A percentile compares a stretch with the other conserved stretches of the same genome.
Conservation (phyloP, 1,140 invertebrate species). For the Dreissena polymorpha region DNA sequence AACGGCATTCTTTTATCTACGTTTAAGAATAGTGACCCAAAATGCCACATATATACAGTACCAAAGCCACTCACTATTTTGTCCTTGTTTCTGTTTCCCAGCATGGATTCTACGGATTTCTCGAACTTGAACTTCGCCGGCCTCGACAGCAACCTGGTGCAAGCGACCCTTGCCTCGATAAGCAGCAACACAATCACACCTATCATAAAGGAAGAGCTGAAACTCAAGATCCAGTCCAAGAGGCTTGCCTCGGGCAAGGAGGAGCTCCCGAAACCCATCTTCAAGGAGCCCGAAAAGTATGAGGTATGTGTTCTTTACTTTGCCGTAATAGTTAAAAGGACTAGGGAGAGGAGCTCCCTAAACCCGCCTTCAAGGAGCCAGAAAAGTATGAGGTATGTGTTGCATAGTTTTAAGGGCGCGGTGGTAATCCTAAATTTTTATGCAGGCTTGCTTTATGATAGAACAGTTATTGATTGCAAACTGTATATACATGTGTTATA, state of each 20-base stretch:
- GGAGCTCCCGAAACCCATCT: slow-evolving; percentile 64
- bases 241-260: slow-evolving; percentile 81
- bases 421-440: too few species aligned
- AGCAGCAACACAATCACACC: slow-evolving; percentile 88
- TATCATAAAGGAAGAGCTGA: slow-evolving; percentile 94
- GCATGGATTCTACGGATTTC: too few species aligned
- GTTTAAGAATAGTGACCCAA: too few species aligned
- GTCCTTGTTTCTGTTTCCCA: too few species aligned
- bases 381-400: slow-evolving; percentile 33
- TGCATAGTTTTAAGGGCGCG: neutral
- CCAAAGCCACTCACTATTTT: too few species aligned
- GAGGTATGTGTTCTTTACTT: slow-evolving; percentile 6
- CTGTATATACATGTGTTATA: too few species aligned
- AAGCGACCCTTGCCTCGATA: slow-evolving; percentile 50
- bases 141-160: slow-evolving; percentile 46
- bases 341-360: slow-evolving; percentile 66
- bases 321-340: neutral
- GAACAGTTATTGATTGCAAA: too few species aligned
- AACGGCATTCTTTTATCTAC: too few species aligned
- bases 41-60: too few species aligned
- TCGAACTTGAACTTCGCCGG: neutral
- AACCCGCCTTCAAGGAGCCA: slow-evolving; percentile 57
- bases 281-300: slow-evolving; percentile 51
- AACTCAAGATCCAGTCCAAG: slow-evolving; percentile 93
- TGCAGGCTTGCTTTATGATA: neutral